Evolutionary conservation across 2,113 vertebrate genomes (phyloP).

Genomic region (Alethe diademata): DNA sequence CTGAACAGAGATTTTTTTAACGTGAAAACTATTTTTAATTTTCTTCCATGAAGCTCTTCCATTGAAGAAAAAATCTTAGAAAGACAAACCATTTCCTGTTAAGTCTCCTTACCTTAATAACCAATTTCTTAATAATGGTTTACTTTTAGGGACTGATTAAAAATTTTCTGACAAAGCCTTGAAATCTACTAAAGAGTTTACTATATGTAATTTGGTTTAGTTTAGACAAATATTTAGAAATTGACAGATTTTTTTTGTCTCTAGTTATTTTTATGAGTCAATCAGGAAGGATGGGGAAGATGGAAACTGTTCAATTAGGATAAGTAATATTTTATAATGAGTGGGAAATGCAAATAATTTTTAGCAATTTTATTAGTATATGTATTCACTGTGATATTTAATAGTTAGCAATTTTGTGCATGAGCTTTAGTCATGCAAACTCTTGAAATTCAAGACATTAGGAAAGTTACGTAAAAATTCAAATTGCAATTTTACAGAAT

Average conservation of each 20-base stretch:
- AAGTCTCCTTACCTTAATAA: not conserved
- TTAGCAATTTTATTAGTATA: not conserved
- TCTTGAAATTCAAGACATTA: not conserved
- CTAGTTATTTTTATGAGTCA: not conserved
- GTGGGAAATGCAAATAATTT: not conserved
- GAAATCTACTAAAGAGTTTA: not conserved
- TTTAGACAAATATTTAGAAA: not conserved
- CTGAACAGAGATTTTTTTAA: not conserved
- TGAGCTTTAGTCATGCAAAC: not conserved
- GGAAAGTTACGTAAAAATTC: not conserved
- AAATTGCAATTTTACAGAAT: not conserved
- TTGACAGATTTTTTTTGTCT: not conserved
- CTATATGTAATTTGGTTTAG: not conserved
- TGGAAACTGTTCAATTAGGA: not conserved
- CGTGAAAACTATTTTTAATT: not conserved
- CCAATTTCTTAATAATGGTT: not conserved
- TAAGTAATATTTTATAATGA: not conserved
- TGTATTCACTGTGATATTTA: not conserved
- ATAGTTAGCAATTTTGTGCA: not conserved
- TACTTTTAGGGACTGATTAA: not conserved
- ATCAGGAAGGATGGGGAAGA: not conserved
- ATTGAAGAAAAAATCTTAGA: not conserved
- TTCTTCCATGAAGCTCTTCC: not conserved
- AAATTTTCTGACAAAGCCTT: not conserved
- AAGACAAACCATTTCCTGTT: not conserved